Base-by-base conservation (phyloP, 2,797 vertebrate species). In the Botia kubotai region DNA sequence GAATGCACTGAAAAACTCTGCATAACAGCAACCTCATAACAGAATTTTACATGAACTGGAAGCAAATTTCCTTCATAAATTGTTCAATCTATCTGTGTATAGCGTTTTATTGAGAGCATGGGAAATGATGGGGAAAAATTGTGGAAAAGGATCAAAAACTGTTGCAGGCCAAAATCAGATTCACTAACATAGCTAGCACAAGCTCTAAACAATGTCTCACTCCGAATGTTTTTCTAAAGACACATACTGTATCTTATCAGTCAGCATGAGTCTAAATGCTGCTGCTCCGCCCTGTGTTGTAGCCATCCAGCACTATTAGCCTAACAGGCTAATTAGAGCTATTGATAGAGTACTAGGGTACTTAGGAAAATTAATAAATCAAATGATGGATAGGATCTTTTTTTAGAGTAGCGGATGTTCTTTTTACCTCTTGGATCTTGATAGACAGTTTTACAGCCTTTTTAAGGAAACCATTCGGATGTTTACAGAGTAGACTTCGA, bases 401-500 rank as follows among this genome's bases (percentile, higher is more conserved):
- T 74, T 82, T 80, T 82, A 71, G 75, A 50, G 50, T 39, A 86
- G 82, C 85, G 66, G 78, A 83, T 78, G 53, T 78, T 43, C 57
- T 16, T 84, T 84, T 87, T 84, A 80, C 85, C 88, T 89, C 91
- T 87, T 87, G 87, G 90, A 91, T 93, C 87, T 87, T 84, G 87
- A 86, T 17, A 0, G 77, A 88, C 90, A 93, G 91, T 93, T 91
- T 93, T 91, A 92, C 89, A 89, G 87, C 89, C 90, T 86, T 86
- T 87, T 83, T 81, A 77, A 82, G 73, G 83, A 80, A 81, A 84
- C 75, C 79, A 68, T 89, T 91, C 92, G 93, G 93, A 95, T 95
- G 93, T 95, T 94, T 95, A 94, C 92, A 93, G 91, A 95, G 92
- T 90, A 88, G 89, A 89, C 86, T 91, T 90, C 89, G 90, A 92